These are phyloP conservation scores for Nomada fabriciana DNA, from an alignment of 2,888 invertebrate genomes.

Conservation along the genomic window DNA sequence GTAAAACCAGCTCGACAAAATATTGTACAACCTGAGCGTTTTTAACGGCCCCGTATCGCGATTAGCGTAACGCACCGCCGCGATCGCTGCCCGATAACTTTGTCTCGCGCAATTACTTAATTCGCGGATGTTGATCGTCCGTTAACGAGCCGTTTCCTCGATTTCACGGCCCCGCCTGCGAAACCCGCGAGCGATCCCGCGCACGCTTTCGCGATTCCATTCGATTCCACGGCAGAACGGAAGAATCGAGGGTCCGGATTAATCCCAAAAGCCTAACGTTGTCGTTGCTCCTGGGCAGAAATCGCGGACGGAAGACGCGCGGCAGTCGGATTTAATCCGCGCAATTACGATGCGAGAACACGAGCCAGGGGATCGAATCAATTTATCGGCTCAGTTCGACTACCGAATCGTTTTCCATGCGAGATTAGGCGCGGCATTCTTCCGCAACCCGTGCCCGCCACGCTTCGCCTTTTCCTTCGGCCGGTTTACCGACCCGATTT, in stretches of 20 bases:
- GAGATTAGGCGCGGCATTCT: slow-evolving; percentile 54
- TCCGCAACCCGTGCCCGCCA: slow-evolving; percentile 15
- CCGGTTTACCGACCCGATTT: slow-evolving; percentile 14
- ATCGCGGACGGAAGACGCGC: slow-evolving; percentile 9
- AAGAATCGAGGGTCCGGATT: not conserved
- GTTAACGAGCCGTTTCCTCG: slow-evolving; percentile 76
- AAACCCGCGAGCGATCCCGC: not conserved
- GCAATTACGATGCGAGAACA: slow-evolving; percentile 76
- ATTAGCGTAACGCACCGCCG: slow-evolving; percentile 76
- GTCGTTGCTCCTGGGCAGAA: slow-evolving; percentile 27
- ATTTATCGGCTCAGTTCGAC: slow-evolving; percentile 75
- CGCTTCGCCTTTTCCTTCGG: slow-evolving; percentile 28
- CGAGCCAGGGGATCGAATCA: slow-evolving; percentile 72
- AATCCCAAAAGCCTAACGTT: slow-evolving; percentile 27
- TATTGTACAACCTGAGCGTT: slow-evolving; percentile 49
- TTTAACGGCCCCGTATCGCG: slow-evolving; percentile 66
- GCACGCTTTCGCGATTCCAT: not conserved
- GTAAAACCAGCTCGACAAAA: slow-evolving; percentile 61
- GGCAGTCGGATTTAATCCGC: slow-evolving; percentile 68
- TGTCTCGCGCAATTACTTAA: slow-evolving; percentile 77
- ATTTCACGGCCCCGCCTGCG: slow-evolving; percentile 6
- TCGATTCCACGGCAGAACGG: not conserved
- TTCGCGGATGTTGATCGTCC: slow-evolving; percentile 77
- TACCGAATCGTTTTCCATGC: slow-evolving; percentile 67
- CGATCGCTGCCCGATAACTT: slow-evolving; percentile 79